Conservation (phyloP, 1,140 invertebrate species). For the Agrilus planipennis region DNA sequence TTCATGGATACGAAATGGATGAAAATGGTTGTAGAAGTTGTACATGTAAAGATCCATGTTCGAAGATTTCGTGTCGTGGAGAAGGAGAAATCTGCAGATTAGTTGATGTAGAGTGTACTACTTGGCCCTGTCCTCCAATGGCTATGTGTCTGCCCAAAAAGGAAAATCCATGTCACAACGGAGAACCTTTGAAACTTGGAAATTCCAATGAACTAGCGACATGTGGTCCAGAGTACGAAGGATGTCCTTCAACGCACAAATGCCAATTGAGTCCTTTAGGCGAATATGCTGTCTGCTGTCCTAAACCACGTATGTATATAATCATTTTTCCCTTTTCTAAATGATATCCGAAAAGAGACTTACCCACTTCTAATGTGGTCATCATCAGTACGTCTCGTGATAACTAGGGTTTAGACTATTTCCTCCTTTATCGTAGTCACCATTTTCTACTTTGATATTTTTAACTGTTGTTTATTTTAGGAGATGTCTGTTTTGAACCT, state of each 20-base stretch:
- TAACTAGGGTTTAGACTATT: no score
- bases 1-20: slow-evolving; percentile 56
- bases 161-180: slow-evolving; percentile 60
- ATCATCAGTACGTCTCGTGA: no score
- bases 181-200: slow-evolving; percentile 46
- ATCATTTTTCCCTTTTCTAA: not conserved
- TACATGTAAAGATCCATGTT: slow-evolving; percentile 65
- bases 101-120: slow-evolving; percentile 38
- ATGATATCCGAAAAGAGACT: no score
- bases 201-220: slow-evolving; percentile 44
- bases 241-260: slow-evolving; percentile 71
- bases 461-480: slow-evolving; percentile 36
- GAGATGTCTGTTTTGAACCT: slow-evolving; percentile 72
- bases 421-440: no score
- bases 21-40: slow-evolving; percentile 61
- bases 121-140: slow-evolving; percentile 56
- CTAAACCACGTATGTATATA: slow-evolving; percentile 48
- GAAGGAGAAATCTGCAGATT: slow-evolving; percentile 55
- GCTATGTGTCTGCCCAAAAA: slow-evolving; percentile 65
- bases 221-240: slow-evolving; percentile 59
- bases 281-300: slow-evolving; percentile 70
- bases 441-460: no score
- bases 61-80: slow-evolving; percentile 54
- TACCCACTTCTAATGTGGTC: no score
- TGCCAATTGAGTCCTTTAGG: slow-evolving; percentile 70